Percentiles rank a stretch among this genome's conserved stretches.
Conservation (phyloP, 1,140 invertebrate species). For the Sweltsa coloradensis region DNA sequence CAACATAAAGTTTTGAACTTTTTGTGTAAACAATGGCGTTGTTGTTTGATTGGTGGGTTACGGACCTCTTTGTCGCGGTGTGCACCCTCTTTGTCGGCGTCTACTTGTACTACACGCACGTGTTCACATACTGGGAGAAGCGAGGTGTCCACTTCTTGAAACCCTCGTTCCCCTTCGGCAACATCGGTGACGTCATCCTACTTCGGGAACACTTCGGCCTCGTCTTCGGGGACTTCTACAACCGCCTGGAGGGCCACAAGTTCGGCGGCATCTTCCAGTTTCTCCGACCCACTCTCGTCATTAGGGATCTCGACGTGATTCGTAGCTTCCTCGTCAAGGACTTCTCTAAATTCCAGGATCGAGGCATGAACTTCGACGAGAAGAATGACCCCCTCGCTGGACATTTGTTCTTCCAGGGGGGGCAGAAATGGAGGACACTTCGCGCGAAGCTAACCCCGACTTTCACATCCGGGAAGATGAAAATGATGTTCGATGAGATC, state of each 20-base stretch:
- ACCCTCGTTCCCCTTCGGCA: conserved; percentile 18
- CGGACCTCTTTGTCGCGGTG: background rate
- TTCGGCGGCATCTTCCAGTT: background rate
- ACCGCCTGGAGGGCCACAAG: background rate
- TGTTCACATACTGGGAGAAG: conserved; percentile 22
- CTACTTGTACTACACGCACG: conserved; percentile 20
- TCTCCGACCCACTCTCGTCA: conserved; percentile 21
- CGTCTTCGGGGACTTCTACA: conserved; percentile 1
- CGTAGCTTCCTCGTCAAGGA: conserved; percentile 43
- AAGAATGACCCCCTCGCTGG: conserved; percentile 16
- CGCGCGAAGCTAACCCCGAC: conserved; percentile 32
- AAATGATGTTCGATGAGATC: conserved; percentile 28
- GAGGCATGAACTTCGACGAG: conserved; percentile 36
- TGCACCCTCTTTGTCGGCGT: background rate
- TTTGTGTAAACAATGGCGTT: too few relatives aligned
- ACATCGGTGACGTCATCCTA: conserved; percentile 1
- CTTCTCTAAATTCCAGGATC: conserved; percentile 40
- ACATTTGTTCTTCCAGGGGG: conserved; percentile 9
- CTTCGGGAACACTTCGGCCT: conserved; percentile 13
- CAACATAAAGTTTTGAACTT: too few relatives aligned
- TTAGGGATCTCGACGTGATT: conserved; percentile 35
- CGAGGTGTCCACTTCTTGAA: conserved; percentile 18
- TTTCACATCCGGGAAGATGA: conserved; percentile 35
- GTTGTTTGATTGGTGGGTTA: background rate
- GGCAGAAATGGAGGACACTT: conserved; percentile 31